Conservation (phyloP, 2,888 invertebrate genomes). For the Metacarcinus magister region DNA sequence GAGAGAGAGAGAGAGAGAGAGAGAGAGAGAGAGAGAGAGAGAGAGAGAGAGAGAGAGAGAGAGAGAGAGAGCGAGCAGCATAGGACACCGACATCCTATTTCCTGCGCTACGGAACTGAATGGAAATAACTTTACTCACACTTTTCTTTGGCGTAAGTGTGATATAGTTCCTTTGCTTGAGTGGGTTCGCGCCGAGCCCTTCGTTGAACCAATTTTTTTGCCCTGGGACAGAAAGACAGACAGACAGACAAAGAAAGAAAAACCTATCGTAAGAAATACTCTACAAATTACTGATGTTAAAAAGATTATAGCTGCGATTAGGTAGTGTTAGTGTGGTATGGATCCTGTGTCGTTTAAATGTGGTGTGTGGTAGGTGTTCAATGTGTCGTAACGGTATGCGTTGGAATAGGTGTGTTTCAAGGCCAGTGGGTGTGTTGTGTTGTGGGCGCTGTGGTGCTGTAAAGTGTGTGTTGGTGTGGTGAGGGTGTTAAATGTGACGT, state of each 20-base stretch:
- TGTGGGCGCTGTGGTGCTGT: too few species aligned
- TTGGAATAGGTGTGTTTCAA: too few species aligned
- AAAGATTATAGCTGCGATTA: too few species aligned
- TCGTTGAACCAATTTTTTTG: neutral
- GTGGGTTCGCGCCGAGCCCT: neutral
- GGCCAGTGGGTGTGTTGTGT: too few species aligned
- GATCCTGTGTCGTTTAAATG: neutral
- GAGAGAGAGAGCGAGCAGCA: neutral
- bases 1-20: too few species aligned
- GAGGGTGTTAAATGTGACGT: too few species aligned
- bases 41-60: constrained; percentile 2
- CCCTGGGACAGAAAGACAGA: neutral
- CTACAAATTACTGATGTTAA: too few species aligned
- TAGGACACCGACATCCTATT: neutral
- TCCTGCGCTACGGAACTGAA: neutral
- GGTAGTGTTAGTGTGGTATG: too few species aligned
- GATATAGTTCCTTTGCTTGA: neutral
- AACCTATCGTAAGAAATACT: too few species aligned
- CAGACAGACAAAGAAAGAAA: neutral
- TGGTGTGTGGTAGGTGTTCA: neutral
- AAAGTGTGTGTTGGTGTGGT: too few species aligned
- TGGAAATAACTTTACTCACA: neutral
- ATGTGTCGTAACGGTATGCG: too few species aligned
- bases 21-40: neutral
- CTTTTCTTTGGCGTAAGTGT: neutral